Conservation (phyloP, 2,113 vertebrate species). For the Paratilapia polleni region DNA sequence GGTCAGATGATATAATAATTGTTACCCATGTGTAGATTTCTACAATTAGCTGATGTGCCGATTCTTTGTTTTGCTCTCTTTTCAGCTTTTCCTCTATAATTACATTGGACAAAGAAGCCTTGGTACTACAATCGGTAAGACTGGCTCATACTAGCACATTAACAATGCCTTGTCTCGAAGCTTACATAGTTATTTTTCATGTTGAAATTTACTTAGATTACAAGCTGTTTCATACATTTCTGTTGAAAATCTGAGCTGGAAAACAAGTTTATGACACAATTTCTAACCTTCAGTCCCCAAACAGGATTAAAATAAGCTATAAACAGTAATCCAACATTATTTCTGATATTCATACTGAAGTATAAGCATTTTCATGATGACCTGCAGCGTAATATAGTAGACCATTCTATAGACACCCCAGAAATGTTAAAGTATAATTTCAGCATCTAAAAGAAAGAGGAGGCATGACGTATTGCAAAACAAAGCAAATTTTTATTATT, state of each 20-base stretch:
- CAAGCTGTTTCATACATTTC: neutral
- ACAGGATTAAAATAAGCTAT: neutral
- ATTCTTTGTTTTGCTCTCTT: neutral
- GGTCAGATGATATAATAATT: neutral
- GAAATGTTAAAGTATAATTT: neutral
- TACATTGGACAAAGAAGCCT: constrained; percentile 86
- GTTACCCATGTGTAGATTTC: neutral
- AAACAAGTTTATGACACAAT: neutral
- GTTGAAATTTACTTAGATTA: neutral
- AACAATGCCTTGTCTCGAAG: neutral
- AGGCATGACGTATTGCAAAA: neutral
- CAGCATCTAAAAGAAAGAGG: neutral
- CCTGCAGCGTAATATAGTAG: too few species aligned
- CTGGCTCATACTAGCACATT: neutral
- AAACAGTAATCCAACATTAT: too few species aligned
- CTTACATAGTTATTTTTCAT: neutral
- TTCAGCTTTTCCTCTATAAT: constrained; percentile 93
- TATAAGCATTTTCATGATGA: neutral
- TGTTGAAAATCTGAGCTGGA: neutral
- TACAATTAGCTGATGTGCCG: neutral
- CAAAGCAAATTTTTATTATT: neutral
- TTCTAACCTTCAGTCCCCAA: neutral
- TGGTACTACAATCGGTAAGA: constrained; percentile 85
- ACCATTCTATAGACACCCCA: neutral
- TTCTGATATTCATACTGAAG: too few species aligned